Base-by-base conservation (phyloP, 2,888 invertebrate species). In the Acleris holmiana region DNA sequence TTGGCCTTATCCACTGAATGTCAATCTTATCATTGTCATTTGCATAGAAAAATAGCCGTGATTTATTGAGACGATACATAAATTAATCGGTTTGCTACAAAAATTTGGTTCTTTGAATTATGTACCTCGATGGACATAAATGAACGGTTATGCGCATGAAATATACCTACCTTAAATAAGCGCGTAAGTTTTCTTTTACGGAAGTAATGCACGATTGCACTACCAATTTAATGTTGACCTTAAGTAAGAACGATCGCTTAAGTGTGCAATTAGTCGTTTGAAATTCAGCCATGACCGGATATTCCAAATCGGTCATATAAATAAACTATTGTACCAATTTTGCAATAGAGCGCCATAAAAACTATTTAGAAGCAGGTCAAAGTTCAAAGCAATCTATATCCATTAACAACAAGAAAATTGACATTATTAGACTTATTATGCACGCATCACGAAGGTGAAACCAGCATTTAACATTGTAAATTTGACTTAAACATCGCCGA, bases 341-440 rank as follows among this genome's bases (percentile, higher is more conserved):
- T 60, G 25, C 44, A 17, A 44, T 5, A 55, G 41, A 41, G 10
- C 17, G 4, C 23, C 13, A n/a, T 4, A 46, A 49, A 65, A 50
- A 47, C 17, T 35, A 18, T 49, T 49, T 49, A 68, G 64, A 65
- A 61, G 59, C 68, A 67, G 79, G 83, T 85, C 81, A 85, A 73
- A 88, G 87, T 82, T 89, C 85, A 88, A 81, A 77, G 74, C 72
- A 76, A 82, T 88, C 82, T 82, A 78, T 79, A 80, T 79, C 81
- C 74, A 80, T 82, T 84, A 80, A 82, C 68, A 71, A 80, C 77
- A 75, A 41, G 68, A 68, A 73, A 79, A 79, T 80, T 76, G 79
- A 70, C 69, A 72, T 71, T 70, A 72, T 71, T 68, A 61, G 60
- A 64, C 29, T 59, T 48, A 66, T 69, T 61, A 59, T 54, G 59